Conservation (phyloP, 1,140 invertebrate genomes). For the Paraescarpia echinospica region DNA sequence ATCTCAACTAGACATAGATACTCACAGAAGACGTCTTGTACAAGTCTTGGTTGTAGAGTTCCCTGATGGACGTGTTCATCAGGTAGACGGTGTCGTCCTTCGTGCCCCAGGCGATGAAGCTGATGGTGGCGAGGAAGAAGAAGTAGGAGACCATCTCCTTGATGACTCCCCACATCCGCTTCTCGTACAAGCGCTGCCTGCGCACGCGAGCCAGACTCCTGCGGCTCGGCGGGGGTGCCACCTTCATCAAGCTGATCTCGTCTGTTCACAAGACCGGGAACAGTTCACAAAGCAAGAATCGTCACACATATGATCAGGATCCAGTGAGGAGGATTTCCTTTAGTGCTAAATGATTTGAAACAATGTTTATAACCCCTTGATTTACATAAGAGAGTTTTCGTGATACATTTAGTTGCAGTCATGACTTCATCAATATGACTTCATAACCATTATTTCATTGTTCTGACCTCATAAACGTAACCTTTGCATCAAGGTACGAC, state of each 20-base stretch:
- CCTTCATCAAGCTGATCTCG: not conserved
- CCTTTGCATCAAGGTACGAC: no score
- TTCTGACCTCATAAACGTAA: no score
- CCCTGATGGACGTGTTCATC: not conserved
- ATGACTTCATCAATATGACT: not conserved
- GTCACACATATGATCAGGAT: no score
- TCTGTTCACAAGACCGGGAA: not conserved
- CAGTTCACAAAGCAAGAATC: no score
- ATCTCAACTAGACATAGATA: not conserved
- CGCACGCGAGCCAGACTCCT: not conserved
- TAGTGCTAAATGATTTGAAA: no score
- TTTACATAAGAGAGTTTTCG: no score
- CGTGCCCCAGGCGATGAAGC: constrained; percentile 19
- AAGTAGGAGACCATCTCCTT: not conserved
- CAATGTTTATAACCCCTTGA: no score
- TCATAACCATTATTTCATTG: no score
- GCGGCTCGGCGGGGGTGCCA: not conserved
- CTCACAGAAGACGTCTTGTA: no score
- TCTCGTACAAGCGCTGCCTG: not conserved
- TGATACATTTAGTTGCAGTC: not conserved
- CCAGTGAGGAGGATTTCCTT: no score
- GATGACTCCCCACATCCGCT: constrained; percentile 16
- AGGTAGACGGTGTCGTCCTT: not conserved
- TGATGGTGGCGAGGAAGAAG: not conserved
- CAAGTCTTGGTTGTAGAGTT: no score